phyloP scores from a whole-genome alignment of 2,797 vertebrate genomes.

The Siniperca scherzeri region DNA sequence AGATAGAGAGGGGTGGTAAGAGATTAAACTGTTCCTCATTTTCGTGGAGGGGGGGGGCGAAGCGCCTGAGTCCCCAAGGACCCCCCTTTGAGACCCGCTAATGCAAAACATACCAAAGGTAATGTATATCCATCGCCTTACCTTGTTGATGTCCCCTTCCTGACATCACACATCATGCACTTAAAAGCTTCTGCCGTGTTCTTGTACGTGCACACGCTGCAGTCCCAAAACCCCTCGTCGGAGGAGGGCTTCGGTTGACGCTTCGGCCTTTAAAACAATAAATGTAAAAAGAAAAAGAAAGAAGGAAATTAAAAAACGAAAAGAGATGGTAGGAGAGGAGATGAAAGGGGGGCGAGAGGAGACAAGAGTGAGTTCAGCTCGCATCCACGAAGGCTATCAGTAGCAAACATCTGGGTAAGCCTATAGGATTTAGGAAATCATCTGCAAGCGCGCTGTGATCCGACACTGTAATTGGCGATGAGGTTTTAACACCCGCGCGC shows the following conservation, averaged over 20 bases:
- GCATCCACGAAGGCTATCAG: conserved; percentile 68
- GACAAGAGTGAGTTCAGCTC: conserved; percentile 66
- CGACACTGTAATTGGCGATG: conserved; percentile 87
- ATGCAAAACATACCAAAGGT: conserved; percentile 52
- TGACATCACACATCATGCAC: conserved; percentile 99
- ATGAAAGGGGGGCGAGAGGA: conserved; percentile 17
- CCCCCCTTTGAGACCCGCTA: conserved; percentile 25
- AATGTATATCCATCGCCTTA: conserved; percentile 82
- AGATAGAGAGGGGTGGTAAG: conserved; percentile 12
- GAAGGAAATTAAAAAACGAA: conserved; percentile 16
- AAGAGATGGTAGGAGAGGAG: conserved; percentile 9
- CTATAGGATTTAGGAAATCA: conserved; percentile 75
- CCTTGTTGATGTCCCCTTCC: conserved; percentile 99
- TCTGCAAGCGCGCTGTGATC: conserved; percentile 77
- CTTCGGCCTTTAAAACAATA: conserved; percentile 93
- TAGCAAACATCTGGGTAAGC: conserved; percentile 78
- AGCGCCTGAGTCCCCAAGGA: conserved; percentile 31
- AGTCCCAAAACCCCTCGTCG: conserved; percentile 99
- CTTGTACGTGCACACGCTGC: conserved; percentile 99
- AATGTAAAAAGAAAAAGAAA: conserved; percentile 38
- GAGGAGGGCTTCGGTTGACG: conserved; percentile 97
- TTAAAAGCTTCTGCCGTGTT: conserved; percentile 99
- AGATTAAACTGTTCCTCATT: conserved; percentile 27
- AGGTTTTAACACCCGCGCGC: conserved; percentile 84
- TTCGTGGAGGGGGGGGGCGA: neutral